Conservation (phyloP, 2,888 invertebrate species). For the Harpalus rubripes region DNA sequence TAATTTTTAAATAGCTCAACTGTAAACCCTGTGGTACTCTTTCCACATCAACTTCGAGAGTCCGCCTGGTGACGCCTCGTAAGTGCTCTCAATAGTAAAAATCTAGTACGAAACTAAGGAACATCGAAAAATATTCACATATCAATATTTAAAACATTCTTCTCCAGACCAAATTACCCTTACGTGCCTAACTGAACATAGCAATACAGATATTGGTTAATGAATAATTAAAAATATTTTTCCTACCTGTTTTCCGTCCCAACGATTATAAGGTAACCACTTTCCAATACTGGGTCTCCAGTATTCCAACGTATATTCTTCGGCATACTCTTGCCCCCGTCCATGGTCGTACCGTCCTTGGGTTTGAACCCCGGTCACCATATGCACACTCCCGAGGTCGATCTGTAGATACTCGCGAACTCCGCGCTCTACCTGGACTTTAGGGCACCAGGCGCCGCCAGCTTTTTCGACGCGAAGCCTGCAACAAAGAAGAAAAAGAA, state of each 20-base stretch:
- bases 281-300: conserved; percentile 81
- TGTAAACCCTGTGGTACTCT: too few relatives aligned
- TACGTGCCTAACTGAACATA: too few relatives aligned
- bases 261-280: conserved; percentile 84
- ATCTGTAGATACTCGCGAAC: conserved; percentile 85
- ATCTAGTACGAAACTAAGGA: too few relatives aligned
- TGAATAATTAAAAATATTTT: neutral
- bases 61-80: too few relatives aligned
- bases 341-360: conserved; percentile 89
- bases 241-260: conserved; percentile 83
- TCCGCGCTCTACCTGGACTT: conserved; percentile 82
- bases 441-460: conserved; percentile 90
- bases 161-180: too few relatives aligned
- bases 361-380: conserved; percentile 86
- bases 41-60: too few relatives aligned
- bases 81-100: too few relatives aligned
- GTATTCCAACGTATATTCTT: conserved; percentile 85
- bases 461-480: conserved; percentile 85
- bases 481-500: conserved; percentile 69
- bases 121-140: too few relatives aligned
- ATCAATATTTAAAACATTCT: too few relatives aligned
- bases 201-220: too few relatives aligned
- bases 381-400: conserved; percentile 81
- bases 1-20: too few relatives aligned
- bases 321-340: conserved; percentile 86